phyloP scores from a whole-genome alignment of 2,113 vertebrate species.

The Pleuronectes platessa region DNA sequence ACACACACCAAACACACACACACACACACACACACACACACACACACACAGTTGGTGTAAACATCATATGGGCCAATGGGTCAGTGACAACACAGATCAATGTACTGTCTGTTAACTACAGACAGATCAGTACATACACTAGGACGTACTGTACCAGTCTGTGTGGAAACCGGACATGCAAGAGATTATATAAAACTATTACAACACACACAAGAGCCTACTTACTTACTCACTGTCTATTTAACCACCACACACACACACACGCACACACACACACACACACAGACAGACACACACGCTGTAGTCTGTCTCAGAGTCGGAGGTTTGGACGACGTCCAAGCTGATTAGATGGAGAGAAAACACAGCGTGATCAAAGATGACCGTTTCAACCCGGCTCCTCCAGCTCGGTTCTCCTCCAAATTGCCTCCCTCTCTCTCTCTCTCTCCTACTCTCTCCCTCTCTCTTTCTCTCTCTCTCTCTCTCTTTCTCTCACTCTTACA shows the following conservation, averaged over 20 bases:
- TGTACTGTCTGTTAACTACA: conserved; percentile 13
- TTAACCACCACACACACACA: neutral
- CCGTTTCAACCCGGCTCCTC: neutral
- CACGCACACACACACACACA: neutral
- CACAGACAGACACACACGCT: conserved; percentile 3
- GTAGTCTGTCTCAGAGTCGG: neutral
- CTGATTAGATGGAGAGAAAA: conserved; percentile 40
- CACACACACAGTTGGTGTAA: neutral
- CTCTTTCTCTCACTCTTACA: no score
- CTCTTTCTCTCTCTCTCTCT: neutral
- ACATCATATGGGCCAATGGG: neutral
- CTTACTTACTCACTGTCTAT: no score
- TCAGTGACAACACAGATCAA: conserved; percentile 13
- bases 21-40: neutral
- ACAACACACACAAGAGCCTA: no score
- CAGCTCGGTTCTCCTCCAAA: no score
- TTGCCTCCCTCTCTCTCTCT: neutral
- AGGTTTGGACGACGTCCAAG: conserved; percentile 38
- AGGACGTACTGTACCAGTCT: conserved; percentile 28
- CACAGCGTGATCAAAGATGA: conserved; percentile 31
- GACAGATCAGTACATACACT: conserved; percentile 26
- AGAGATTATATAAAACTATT: neutral
- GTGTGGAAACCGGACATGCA: conserved; percentile 20
- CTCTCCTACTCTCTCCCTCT: neutral
- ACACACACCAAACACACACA: neutral